Conservation (phyloP, 2,888 invertebrate species). For the Cryptocheilus praepositus region DNA sequence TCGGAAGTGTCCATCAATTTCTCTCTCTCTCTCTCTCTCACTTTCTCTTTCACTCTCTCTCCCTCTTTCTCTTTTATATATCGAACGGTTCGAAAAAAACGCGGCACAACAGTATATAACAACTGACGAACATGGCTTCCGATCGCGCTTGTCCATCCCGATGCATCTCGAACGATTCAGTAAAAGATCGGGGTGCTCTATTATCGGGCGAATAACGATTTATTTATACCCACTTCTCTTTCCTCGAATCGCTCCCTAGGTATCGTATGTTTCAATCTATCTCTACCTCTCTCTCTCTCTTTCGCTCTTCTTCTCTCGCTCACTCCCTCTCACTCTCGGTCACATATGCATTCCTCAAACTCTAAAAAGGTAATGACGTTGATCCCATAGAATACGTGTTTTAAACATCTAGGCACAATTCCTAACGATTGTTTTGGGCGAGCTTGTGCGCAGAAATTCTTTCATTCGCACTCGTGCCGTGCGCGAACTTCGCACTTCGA, state of each 20-base stretch:
- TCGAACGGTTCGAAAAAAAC: slow-evolving; percentile 21
- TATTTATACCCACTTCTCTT: neutral
- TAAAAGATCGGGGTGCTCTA: too few relatives aligned
- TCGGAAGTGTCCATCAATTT: slow-evolving; percentile 24
- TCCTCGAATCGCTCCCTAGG: slow-evolving; percentile 6
- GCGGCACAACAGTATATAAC: neutral
- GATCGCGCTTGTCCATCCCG: slow-evolving; percentile 33
- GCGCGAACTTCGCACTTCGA: too few relatives aligned
- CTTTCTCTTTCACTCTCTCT: too few relatives aligned
- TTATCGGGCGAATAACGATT: too few relatives aligned
- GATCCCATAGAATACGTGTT: slow-evolving; percentile 70
- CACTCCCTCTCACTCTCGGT: slow-evolving; percentile 24
- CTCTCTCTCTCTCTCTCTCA: neutral
- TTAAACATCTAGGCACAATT: slow-evolving; percentile 72
- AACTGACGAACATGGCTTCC: slow-evolving; percentile 23
- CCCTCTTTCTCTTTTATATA: neutral
- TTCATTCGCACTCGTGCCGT: slow-evolving; percentile 13
- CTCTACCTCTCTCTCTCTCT: slow-evolving; percentile 36
- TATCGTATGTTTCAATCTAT: slow-evolving; percentile 11
- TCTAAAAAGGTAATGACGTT: slow-evolving; percentile 66
- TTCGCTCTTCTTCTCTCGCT: slow-evolving; percentile 32
- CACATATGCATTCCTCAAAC: slow-evolving; percentile 34
- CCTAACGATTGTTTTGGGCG: slow-evolving; percentile 69
- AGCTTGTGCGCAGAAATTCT: slow-evolving; percentile 61
- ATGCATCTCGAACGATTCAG: neutral